Evolutionary conservation across 2,797 vertebrate species (phyloP).

Genomic region (Sebastes diaconus): DNA sequence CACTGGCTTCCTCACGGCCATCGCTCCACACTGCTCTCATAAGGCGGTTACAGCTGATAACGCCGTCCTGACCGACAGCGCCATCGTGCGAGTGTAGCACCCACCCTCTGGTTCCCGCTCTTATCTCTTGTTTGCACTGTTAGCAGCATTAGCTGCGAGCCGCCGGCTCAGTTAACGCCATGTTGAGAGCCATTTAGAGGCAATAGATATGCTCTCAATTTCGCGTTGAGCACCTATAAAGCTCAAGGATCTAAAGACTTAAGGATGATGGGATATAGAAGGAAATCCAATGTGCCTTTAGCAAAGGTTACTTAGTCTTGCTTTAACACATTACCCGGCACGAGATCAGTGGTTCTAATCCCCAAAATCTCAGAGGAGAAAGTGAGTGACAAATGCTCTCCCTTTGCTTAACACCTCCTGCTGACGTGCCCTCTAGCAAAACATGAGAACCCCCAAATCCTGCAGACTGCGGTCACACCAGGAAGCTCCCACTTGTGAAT

Average conservation of each 20-base stretch:
- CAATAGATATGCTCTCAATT: neutral
- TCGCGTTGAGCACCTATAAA: neutral
- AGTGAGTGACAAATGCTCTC: slow-evolving; percentile 1
- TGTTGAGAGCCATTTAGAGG: neutral
- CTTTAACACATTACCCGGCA: neutral
- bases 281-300: neutral
- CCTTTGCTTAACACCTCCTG: slow-evolving; percentile 1
- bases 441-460: slow-evolving; percentile 6
- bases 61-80: too few relatives aligned
- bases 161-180: neutral
- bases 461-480: neutral
- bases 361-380: neutral
- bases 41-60: too few relatives aligned
- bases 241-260: neutral
- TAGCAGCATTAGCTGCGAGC: neutral
- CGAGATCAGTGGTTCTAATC: neutral
- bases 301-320: neutral
- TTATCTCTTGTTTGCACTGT: too few relatives aligned
- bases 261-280: neutral
- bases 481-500: neutral
- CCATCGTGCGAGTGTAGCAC: too few relatives aligned
- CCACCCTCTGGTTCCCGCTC: rapidly evolving
- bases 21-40: too few relatives aligned
- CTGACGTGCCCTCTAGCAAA: slow-evolving; percentile 18
- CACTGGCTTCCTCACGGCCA: too few relatives aligned